These are phyloP conservation scores for Drosophila anomelani DNA, from an alignment of 2,888 invertebrate species.

Conservation along the genomic window DNA sequence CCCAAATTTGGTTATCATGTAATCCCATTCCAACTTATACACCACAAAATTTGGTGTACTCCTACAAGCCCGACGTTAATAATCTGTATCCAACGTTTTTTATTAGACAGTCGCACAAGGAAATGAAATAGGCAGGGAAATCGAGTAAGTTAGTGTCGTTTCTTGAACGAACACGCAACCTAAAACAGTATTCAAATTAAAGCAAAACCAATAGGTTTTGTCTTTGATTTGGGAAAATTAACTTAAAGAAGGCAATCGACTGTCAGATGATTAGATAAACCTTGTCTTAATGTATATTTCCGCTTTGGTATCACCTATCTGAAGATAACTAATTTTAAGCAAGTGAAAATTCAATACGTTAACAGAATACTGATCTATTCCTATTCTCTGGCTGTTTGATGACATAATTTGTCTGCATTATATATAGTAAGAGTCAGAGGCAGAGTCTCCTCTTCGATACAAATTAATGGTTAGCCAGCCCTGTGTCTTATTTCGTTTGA, in stretches of 20 bases:
- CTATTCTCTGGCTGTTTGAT: slow-evolving; percentile 23
- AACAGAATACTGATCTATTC: background rate
- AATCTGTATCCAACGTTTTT: background rate
- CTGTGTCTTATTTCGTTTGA: slow-evolving; percentile 39
- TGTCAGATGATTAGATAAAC: background rate
- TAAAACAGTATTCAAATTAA: slow-evolving; percentile 30
- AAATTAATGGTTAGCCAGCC: slow-evolving; percentile 59
- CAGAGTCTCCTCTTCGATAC: slow-evolving; percentile 27
- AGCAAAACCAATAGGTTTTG: background rate
- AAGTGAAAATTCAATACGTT: background rate
- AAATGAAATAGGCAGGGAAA: slow-evolving; percentile 2
- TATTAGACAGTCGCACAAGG: background rate
- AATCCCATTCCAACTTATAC: background rate
- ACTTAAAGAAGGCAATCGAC: background rate
- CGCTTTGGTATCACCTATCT: too few species aligned
- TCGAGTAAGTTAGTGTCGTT: slow-evolving; percentile 8
- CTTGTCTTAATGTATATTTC: background rate
- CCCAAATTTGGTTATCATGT: background rate
- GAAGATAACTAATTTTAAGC: background rate
- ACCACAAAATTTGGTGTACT: background rate
- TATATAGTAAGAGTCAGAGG: slow-evolving; percentile 17
- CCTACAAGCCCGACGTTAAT: background rate
- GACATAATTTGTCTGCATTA: slow-evolving; percentile 61
- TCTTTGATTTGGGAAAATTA: background rate
- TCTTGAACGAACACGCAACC: slow-evolving; percentile 24